Percentiles rank a stretch among this genome's conserved stretches.
These are phyloP conservation scores for Drosophila nasuta DNA, from an alignment of 1,140 invertebrate species.

Conservation along the genomic window DNA sequence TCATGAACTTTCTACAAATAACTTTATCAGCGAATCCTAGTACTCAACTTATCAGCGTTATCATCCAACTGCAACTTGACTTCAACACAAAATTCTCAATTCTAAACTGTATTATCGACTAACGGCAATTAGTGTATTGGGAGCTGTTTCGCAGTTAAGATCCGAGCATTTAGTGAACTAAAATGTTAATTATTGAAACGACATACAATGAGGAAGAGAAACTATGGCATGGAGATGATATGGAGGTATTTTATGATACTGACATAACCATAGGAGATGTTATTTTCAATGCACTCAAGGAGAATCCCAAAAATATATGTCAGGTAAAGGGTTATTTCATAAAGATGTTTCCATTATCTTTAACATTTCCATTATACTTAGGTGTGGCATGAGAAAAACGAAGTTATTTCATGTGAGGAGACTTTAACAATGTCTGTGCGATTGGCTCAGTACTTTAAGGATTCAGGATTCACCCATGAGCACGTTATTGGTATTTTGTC, in stretches of 20 bases:
- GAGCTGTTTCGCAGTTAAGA: background rate
- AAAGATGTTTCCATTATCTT: background rate
- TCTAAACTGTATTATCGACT: background rate
- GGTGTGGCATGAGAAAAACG: conserved; percentile 13
- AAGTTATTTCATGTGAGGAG: conserved; percentile 5
- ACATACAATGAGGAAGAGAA: conserved; percentile 21
- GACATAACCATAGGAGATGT: conserved; percentile 5
- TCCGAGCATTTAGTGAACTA: background rate
- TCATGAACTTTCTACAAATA: background rate
- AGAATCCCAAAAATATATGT: conserved; percentile 2
- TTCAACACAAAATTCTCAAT: background rate
- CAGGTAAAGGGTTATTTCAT: background rate
- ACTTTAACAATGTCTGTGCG: background rate
- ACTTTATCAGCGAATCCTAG: background rate
- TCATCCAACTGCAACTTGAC: background rate
- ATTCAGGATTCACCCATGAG: conserved; percentile 1
- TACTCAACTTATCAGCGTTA: background rate
- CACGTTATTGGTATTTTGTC: conserved; percentile 30
- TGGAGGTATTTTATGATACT: background rate
- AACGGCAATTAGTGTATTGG: background rate
- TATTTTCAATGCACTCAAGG: conserved; percentile 16
- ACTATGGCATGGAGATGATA: conserved; percentile 16
- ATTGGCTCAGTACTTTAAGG: conserved; percentile 13
- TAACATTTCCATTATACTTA: background rate
- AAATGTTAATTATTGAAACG: conserved; percentile 33